phyloP scores from a whole-genome alignment of 2,797 vertebrate species.

The Silurus aristotelis region DNA sequence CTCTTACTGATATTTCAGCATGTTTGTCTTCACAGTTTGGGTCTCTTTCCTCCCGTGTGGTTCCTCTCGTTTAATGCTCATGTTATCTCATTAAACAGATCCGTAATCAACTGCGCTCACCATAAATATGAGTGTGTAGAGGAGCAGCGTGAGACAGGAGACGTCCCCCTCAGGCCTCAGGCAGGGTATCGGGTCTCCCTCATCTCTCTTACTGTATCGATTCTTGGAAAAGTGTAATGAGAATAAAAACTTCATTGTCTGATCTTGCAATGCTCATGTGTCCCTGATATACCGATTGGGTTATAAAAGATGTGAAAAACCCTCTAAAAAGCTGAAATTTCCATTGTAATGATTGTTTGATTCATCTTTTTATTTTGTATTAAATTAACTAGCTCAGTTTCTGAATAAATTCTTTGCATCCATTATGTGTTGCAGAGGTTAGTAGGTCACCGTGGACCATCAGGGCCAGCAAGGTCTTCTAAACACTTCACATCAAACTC shows the following conservation, averaged over 20 bases:
- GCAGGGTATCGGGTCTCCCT: not conserved
- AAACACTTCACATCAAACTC: too few species aligned
- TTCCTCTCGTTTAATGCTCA: conserved; percentile 1
- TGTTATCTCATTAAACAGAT: conserved; percentile 19
- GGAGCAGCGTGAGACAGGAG: not conserved
- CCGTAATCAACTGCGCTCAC: conserved; percentile 21
- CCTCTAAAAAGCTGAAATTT: not conserved
- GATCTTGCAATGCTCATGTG: not conserved
- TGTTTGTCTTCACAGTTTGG: conserved; percentile 26
- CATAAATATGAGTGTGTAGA: not conserved
- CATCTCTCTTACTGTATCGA: not conserved
- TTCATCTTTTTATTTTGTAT: not conserved
- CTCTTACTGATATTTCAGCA: conserved; percentile 13
- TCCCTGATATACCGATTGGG: not conserved
- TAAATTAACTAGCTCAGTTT: not conserved
- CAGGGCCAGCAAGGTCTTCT: too few species aligned
- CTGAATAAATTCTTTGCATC: too few species aligned
- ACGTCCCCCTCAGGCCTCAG: not conserved
- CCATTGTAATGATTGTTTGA: not conserved
- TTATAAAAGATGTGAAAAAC: not conserved
- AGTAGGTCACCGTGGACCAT: too few species aligned
- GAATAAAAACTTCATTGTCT: conserved; percentile 4
- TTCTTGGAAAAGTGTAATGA: not conserved
- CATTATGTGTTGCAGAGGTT: too few species aligned
- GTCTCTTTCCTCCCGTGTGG: not conserved